Conservation (phyloP, 2,113 vertebrate genomes). For the Propithecus coquereli region DNA sequence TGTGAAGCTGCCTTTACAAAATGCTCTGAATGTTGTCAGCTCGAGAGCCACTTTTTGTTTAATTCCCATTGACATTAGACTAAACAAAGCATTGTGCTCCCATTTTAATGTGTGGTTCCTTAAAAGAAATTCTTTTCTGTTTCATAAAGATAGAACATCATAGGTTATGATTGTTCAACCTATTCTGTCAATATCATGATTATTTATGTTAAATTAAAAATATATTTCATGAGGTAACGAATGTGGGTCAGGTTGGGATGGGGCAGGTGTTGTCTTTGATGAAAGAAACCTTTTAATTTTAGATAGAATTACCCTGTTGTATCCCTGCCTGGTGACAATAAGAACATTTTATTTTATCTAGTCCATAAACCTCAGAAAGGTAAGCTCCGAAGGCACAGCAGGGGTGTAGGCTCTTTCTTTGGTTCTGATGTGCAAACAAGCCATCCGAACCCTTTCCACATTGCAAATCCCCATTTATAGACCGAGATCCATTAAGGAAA, state of each 20-base stretch:
- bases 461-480: not conserved
- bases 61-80: not conserved
- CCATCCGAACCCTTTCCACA: not conserved
- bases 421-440: not conserved
- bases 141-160: not conserved
- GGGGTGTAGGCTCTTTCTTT: not conserved
- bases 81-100: not conserved
- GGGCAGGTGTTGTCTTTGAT: not conserved
- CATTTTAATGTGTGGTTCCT: not conserved
- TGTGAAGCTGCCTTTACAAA: not conserved
- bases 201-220: not conserved
- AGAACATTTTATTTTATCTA: not conserved
- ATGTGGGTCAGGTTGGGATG: not conserved
- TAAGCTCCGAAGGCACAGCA: not conserved
- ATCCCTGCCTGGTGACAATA: not conserved
- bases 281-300: not conserved
- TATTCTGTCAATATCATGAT: not conserved
- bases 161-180: not conserved
- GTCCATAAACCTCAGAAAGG: not conserved
- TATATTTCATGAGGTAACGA: not conserved
- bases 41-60: not conserved
- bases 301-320: not conserved
- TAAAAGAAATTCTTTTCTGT: not conserved
- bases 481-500: not conserved
- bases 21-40: not conserved